Conservation (phyloP, 1,140 invertebrate genomes). For the Drosophila kohkoa region DNA sequence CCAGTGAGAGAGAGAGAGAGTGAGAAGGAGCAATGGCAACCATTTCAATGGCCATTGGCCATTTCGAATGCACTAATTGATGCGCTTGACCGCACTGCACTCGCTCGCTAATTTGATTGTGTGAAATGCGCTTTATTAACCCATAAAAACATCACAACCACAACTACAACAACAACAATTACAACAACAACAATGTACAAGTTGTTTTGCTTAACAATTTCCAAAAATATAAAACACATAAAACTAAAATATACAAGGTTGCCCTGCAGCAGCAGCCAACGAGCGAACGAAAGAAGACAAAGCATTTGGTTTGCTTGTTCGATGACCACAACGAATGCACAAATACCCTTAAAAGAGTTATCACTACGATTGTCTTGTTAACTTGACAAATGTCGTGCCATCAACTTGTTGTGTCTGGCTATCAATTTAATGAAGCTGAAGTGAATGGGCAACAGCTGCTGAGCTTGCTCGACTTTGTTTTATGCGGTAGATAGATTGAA, state of each 20-base stretch:
- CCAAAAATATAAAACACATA: conserved; percentile 44
- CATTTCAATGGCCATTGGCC: conserved; percentile 23
- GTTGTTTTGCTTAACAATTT: conserved; percentile 32
- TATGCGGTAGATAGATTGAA: background rate
- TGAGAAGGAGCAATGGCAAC: background rate
- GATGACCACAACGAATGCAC: background rate
- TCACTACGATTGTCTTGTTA: background rate
- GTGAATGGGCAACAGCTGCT: background rate
- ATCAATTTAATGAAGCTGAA: background rate
- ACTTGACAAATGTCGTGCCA: background rate
- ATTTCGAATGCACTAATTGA: conserved; percentile 72
- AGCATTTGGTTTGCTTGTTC: background rate
- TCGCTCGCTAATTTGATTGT: conserved; percentile 25
- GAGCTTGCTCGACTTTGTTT: background rate
- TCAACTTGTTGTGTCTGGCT: background rate
- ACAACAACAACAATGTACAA: conserved; percentile 32
- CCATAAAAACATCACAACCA: conserved; percentile 32
- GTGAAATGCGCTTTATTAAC: conserved; percentile 58
- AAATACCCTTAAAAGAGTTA: conserved; percentile 9
- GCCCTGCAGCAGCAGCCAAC: background rate
- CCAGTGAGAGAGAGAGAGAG: background rate
- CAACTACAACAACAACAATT: conserved; percentile 41
- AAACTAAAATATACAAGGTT: conserved; percentile 15
- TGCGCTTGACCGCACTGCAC: conserved; percentile 58
- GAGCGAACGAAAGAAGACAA: background rate